phyloP scores from a whole-genome alignment of 2,113 vertebrate species.

The Sminthopsis crassicaudata region DNA sequence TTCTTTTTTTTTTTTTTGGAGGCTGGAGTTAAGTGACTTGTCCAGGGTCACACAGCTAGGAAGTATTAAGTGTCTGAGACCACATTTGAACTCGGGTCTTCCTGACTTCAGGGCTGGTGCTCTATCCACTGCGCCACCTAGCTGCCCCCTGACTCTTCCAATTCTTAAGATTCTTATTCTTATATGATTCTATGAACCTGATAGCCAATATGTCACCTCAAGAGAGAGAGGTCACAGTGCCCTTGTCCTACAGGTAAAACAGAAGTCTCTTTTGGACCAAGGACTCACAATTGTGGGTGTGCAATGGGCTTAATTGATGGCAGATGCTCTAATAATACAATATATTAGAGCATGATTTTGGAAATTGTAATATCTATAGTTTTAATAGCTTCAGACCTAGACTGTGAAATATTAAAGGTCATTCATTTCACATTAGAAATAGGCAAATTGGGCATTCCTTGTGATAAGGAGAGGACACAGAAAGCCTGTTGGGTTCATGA shows the following conservation, averaged over 20 bases:
- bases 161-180: background rate
- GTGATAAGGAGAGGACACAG: background rate
- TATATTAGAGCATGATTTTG: too few species aligned
- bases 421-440: background rate
- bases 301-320: background rate
- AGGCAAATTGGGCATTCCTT: background rate
- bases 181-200: background rate
- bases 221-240: background rate
- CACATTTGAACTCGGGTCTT: too few species aligned
- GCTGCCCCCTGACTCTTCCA: too few species aligned
- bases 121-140: too few species aligned
- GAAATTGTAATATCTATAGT: background rate
- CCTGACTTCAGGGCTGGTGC: too few species aligned
- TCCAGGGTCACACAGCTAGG: too few species aligned
- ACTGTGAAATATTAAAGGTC: background rate
- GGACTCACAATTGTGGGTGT: background rate
- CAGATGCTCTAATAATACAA: background rate
- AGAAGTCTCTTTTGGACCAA: background rate
- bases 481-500: background rate
- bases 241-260: background rate
- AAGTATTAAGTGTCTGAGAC: too few species aligned
- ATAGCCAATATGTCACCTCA: background rate
- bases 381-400: background rate
- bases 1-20: too few species aligned
- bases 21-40: too few species aligned